phyloP scores from a whole-genome alignment of 2,888 invertebrate genomes.

The Trichogramma dendrolimi region DNA sequence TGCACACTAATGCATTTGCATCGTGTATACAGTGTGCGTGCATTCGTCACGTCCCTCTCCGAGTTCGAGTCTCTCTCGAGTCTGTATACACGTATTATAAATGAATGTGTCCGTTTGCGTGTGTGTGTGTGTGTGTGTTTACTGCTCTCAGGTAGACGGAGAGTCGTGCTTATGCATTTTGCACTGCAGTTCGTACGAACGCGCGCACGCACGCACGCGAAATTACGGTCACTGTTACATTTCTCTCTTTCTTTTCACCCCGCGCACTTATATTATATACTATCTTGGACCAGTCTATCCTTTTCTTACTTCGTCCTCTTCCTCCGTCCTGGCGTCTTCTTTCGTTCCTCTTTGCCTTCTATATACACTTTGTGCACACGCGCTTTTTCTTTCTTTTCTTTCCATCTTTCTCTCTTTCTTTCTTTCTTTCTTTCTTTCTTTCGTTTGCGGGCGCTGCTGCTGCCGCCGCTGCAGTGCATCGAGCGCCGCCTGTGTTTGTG shows the following conservation, averaged over 20 bases:
- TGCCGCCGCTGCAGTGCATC: background rate
- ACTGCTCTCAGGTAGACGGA: background rate
- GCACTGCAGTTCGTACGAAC: background rate
- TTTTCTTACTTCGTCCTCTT: no score
- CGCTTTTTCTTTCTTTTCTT: background rate
- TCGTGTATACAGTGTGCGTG: no score
- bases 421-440: background rate
- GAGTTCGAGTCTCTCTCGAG: no score
- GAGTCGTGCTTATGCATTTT: background rate
- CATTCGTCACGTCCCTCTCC: no score
- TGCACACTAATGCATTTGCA: no score
- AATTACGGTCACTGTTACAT: slow-evolving; percentile 28
- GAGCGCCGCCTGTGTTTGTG: background rate
- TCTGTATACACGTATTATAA: no score
- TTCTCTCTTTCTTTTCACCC: slow-evolving; percentile 5
- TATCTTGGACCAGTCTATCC: no score
- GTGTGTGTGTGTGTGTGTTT: no score
- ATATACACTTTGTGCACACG: no score
- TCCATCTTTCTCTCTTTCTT: background rate
- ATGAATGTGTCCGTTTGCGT: no score
- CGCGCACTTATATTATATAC: background rate
- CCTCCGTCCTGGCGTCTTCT: no score
- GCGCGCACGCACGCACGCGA: slow-evolving; percentile 3
- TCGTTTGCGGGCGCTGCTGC: background rate
- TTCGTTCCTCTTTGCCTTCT: no score